Conservation (phyloP, 2,113 vertebrate species). For the Odobenus rosmarus region DNA sequence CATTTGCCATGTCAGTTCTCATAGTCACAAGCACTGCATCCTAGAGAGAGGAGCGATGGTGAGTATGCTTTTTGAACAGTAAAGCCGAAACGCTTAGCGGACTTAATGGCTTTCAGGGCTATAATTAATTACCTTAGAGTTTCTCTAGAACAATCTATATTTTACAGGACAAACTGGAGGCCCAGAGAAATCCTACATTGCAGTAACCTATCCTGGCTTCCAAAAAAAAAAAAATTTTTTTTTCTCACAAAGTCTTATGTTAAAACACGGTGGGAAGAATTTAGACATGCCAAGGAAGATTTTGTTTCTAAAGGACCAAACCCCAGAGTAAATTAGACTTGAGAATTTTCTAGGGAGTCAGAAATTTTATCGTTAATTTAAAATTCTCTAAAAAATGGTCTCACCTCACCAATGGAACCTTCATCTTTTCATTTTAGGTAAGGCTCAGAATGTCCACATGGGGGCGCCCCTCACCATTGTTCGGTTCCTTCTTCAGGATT, state of each 20-base stretch:
- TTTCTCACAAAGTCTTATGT: background rate
- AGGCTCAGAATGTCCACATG: background rate
- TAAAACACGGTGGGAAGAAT: background rate
- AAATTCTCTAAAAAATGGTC: background rate
- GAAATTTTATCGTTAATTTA: background rate
- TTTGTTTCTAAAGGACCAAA: background rate
- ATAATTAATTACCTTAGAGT: background rate
- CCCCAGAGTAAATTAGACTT: background rate
- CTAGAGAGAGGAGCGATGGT: accelerated
- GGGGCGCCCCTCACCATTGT: background rate
- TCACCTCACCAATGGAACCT: background rate
- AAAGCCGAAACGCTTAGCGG: background rate
- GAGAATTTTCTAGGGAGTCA: background rate
- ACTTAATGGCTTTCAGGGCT: background rate
- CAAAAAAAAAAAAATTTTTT: background rate
- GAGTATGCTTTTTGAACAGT: background rate
- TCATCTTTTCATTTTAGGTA: background rate
- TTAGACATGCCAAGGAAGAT: background rate
- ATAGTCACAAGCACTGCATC: background rate
- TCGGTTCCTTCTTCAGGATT: background rate
- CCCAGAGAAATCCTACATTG: background rate
- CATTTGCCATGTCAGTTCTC: background rate
- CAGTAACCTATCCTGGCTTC: background rate
- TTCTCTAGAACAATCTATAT: background rate
- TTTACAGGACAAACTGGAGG: background rate